These are phyloP conservation scores for Chiloscyllium plagiosum DNA, from an alignment of 2,113 vertebrate genomes.

Conservation along the genomic window DNA sequence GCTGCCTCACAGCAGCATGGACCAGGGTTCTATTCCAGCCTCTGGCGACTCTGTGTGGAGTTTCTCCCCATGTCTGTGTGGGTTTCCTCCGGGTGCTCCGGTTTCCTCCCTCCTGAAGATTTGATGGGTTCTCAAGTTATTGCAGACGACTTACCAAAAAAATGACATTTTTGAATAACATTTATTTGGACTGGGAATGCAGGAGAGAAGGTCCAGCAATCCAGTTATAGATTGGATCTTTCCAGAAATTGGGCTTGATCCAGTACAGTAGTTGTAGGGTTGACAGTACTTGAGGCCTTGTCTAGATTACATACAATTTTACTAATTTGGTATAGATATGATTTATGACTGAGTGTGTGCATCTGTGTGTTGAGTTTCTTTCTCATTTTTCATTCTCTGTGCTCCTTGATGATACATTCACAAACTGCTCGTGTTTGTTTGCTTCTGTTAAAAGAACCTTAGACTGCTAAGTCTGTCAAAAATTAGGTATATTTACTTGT, in stretches of 20 bases:
- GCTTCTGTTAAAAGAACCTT: neutral
- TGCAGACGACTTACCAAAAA: neutral
- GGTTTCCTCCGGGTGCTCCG: too few relatives aligned
- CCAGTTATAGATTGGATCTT: neutral
- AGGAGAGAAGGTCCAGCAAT: neutral
- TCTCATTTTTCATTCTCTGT: neutral
- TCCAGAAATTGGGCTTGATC: neutral
- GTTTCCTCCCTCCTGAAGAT: neutral
- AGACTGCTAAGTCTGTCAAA: neutral
- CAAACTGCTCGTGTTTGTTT: neutral
- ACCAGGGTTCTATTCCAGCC: too few relatives aligned
- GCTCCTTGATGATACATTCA: neutral
- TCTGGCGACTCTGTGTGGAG: too few relatives aligned
- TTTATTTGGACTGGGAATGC: neutral
- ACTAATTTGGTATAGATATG: neutral
- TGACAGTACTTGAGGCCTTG: neutral
- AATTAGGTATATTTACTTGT: neutral
- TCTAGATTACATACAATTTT: neutral
- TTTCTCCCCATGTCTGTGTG: too few relatives aligned
- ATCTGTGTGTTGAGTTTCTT: neutral
- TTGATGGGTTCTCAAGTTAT: neutral
- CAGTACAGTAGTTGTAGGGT: neutral
- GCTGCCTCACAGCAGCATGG: too few relatives aligned
- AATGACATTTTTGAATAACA: neutral
- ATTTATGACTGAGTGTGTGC: neutral